Evolutionary conservation across 1,140 invertebrate species (phyloP).

Genomic region (Ptiloglossa arizonensis): DNA sequence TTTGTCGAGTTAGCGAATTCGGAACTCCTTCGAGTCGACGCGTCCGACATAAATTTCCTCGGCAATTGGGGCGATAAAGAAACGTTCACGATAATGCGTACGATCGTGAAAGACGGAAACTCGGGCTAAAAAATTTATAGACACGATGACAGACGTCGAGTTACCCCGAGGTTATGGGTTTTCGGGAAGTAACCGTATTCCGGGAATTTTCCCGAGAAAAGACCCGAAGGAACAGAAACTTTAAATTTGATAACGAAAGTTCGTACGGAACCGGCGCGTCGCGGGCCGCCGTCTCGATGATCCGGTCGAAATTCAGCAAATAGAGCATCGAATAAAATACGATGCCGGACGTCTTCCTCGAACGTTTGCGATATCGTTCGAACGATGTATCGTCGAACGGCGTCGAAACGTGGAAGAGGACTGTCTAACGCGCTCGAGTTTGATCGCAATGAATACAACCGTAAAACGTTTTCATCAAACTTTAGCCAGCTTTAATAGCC

Average conservation of each 20-base stretch:
- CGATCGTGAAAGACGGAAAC: background rate
- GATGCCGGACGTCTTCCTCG: background rate
- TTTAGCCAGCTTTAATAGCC: constrained; percentile 13
- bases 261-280: background rate
- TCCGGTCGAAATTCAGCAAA: background rate
- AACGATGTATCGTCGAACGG: background rate
- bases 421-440: too few relatives aligned
- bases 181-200: background rate
- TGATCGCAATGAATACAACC: background rate
- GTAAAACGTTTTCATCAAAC: constrained; percentile 9
- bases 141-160: background rate
- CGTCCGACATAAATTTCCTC: background rate
- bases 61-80: background rate
- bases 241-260: background rate
- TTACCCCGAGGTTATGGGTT: background rate
- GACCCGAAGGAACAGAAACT: background rate
- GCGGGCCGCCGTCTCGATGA: too few relatives aligned
- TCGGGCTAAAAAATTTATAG: background rate
- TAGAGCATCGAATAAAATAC: background rate
- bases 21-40: background rate
- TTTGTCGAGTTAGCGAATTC: background rate
- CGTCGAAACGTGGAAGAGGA: background rate
- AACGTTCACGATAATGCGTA: background rate
- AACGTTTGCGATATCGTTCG: too few relatives aligned
- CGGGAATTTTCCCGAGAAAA: background rate